Evolutionary conservation across 2,113 vertebrate species (phyloP), one percentile per base, ranked within the genome.

Genomic region (Onychorhynchus coronatus): DNA sequence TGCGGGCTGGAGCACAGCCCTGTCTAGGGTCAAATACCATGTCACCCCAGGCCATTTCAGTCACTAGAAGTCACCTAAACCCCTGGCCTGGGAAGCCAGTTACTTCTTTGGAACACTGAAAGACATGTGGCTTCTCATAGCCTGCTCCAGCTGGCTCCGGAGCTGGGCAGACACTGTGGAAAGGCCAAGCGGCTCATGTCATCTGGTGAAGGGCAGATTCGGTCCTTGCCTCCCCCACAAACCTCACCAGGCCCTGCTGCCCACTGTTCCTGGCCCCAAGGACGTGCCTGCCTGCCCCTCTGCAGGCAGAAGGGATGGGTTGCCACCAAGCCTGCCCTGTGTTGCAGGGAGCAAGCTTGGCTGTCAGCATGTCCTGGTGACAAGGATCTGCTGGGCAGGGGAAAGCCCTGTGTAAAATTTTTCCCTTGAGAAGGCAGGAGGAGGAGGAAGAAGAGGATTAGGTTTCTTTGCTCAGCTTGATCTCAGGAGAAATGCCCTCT

Each of bases 61-160:
- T 93, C 62, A 5, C 75, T 66, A 84, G 31, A 46, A 94, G 91
- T 89, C 96, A 91, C 73, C 81, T 77, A 55, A 55, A 52, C 71
- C 77, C 44, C 84, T 89, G 81, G 70, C 88, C 90, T 44, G 1
- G 81, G 49, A 61, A 66, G 35, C 88, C 61, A 41, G 58, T 61
- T 89, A 8, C 5, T 82, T 72, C 65, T 95, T 59, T 14, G 37
- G 87, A 85, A 85, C 8, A 0, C 39, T 59, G 73, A 30, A 53
- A 94, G 53, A 72, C 75, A 76, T 78, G 62, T 95, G 91, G 91
- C 87, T 90, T 94, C 53, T 88, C 33, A n/a, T 75, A n/a, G 91
- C 44, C 77, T 1, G 5, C 80, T 95, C 94, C 94, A 95, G 91
- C 95, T 96, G 91, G 87, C 89, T 68, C 30, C 1, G 1, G 94